Evolutionary conservation across 2,888 invertebrate species (phyloP), one percentile per base, ranked within the genome.

Genomic region (Erebia ligea): DNA sequence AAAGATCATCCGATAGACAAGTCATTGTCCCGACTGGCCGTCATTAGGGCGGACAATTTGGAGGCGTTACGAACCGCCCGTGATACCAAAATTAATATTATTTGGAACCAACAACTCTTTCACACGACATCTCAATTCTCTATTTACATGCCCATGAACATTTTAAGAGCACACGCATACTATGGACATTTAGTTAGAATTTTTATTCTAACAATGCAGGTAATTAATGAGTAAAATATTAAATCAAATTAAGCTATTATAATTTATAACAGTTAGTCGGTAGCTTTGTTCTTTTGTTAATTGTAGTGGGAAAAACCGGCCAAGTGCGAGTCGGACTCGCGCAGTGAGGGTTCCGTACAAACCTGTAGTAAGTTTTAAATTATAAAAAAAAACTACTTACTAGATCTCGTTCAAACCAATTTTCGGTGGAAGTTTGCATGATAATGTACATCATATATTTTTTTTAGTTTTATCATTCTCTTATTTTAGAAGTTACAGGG

Each of bases 51-150:
- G 79, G 80, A 81, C 86, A 84, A 85, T 86, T 89, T 85, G 79
- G 80, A 86, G 82, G 84, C 85, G 84, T 86, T 87, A 85, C 84
- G 85, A 84, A 81, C 83, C 81, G 83, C 82, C 81, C 79, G 81
- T 80, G 82, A 79, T 82, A 78, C 83, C 81, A 78, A 89, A 92
- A 92, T 91, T 90, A 90, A 91, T 91, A 91, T 89, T 82, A 88
- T 91, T 88, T 86, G 83, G 82, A 78, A 79, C 79, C 84, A 85
- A 88, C 86, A 84, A 84, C 84, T 82, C 82, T 86, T 91, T 91
- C 90, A 91, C 90, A 90, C 91, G 91, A 91, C 92, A 90, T 90
- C 91, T 92, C 90, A 86, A 91, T 92, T 84, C 83, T 81, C 79
- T 73, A 82, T 82, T 79, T 82, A 73, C 72, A 72, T 85, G 84